Conservation (phyloP, 2,888 invertebrate genomes). For the Meganola albula region DNA sequence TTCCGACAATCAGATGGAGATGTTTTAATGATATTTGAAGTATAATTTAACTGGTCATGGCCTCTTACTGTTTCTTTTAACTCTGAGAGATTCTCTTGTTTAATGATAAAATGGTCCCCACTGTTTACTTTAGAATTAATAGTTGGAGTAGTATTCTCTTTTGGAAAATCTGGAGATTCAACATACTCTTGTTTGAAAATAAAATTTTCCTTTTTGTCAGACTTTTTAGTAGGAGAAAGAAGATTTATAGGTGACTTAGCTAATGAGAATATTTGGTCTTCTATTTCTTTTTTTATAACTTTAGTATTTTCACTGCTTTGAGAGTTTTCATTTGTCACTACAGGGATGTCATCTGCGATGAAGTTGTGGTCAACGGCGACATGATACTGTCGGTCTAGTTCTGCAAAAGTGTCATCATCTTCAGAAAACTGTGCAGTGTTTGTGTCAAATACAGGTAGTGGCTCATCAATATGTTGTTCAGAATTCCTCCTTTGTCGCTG, state of each 20-base stretch:
- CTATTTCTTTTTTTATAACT: slow-evolving; percentile 34
- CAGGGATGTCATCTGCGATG: slow-evolving; percentile 47
- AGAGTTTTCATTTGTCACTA: slow-evolving; percentile 6
- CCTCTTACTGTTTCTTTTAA: slow-evolving; percentile 29
- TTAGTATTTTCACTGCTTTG: slow-evolving; percentile 3
- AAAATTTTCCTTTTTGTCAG: slow-evolving; percentile 6
- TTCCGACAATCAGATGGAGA: slow-evolving; percentile 47
- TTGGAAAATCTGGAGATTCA: slow-evolving; percentile 11
- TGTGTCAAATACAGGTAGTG: slow-evolving; percentile 47
- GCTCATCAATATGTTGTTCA: slow-evolving; percentile 32
- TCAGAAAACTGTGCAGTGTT: slow-evolving; percentile 52
- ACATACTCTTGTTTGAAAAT: slow-evolving; percentile 18
- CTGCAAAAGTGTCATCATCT: slow-evolving; percentile 66
- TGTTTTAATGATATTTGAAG: slow-evolving; percentile 29
- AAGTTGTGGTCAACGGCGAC: slow-evolving; percentile 68
- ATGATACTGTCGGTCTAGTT: slow-evolving; percentile 68
- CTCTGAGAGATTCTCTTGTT: slow-evolving; percentile 26
- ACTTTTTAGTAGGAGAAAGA: slow-evolving; percentile 10
- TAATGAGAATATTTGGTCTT: slow-evolving; percentile 32
- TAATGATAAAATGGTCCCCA: slow-evolving; percentile 16
- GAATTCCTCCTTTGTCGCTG: slow-evolving; percentile 28
- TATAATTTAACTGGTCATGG: slow-evolving; percentile 29
- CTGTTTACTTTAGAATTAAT: slow-evolving; percentile 9
- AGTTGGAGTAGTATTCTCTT: slow-evolving; percentile 15
- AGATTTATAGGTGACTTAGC: slow-evolving; percentile 35